Percentiles rank a stretch among this genome's conserved stretches.
These are phyloP conservation scores for Pygoscelis adeliae DNA, from an alignment of 2,113 vertebrate species.

Conservation along the genomic window DNA sequence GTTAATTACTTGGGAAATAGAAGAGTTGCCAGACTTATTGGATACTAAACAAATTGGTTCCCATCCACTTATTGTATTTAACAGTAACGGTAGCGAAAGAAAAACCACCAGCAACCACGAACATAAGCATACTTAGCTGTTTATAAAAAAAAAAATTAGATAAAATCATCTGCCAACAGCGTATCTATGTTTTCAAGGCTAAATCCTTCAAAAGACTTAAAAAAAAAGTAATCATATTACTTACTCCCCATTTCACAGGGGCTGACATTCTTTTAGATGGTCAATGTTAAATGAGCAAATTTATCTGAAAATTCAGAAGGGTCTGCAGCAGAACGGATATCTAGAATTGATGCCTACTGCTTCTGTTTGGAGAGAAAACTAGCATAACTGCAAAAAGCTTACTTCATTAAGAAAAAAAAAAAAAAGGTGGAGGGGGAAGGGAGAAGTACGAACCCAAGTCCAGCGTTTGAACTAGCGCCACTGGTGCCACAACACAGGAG, in stretches of 20 bases:
- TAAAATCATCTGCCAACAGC: too few relatives aligned
- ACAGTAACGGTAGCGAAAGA: background rate
- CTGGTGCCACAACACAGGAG: background rate
- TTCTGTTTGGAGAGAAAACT: background rate
- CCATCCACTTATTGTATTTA: background rate
- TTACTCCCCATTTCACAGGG: background rate
- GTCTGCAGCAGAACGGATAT: fast-evolving
- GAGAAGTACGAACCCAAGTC: fast-evolving
- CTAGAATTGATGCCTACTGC: background rate
- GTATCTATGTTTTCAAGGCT: background rate
- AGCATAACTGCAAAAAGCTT: background rate
- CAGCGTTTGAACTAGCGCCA: fast-evolving
- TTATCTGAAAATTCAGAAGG: too few relatives aligned
- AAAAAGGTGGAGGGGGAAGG: background rate
- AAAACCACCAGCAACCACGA: background rate
- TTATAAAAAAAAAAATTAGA: background rate
- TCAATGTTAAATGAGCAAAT: background rate
- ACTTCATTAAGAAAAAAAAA: background rate
- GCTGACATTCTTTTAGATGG: background rate
- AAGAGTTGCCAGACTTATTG: background rate
- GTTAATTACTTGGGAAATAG: background rate
- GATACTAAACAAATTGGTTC: background rate
- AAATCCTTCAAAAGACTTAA: background rate
- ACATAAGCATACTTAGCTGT: too few relatives aligned
- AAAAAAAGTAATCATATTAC: fast-evolving